A percentile compares a stretch with the other conserved stretches of the same genome.
Conservation (phyloP, 2,797 vertebrate species). For the Nannoperca australis region DNA sequence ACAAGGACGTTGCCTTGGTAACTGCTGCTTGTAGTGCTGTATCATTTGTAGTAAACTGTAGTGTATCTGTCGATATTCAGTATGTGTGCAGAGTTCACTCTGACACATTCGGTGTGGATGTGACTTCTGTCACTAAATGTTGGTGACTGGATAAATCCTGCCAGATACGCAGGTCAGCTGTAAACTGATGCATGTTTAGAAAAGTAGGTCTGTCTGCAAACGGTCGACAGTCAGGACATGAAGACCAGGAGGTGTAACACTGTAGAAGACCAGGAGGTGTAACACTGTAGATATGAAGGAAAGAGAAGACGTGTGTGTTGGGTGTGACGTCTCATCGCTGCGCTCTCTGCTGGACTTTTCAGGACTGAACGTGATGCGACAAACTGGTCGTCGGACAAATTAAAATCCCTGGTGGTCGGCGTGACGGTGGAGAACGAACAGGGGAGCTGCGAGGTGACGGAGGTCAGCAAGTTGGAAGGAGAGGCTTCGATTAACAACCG, state of each 20-base stretch:
- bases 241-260: not conserved
- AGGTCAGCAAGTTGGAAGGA: conserved; percentile 93
- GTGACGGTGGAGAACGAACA: conserved; percentile 89
- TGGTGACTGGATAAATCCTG: not conserved
- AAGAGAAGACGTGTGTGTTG: too few relatives aligned
- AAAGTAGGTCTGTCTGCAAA: not conserved
- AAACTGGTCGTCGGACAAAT: conserved; percentile 94
- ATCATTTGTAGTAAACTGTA: not conserved
- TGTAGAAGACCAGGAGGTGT: too few relatives aligned
- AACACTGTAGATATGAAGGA: not conserved
- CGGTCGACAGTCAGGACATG: fast-evolving
- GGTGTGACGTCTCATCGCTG: not conserved
- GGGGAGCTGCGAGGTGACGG: conserved; percentile 93
- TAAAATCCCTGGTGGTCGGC: conserved; percentile 91
- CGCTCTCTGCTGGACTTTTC: not conserved
- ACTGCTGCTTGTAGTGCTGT: not conserved
- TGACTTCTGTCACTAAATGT: not conserved
- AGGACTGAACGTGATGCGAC: conserved; percentile 98
- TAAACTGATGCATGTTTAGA: not conserved
- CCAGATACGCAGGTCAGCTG: not conserved
- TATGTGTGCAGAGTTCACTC: not conserved
- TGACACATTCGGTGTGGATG: not conserved
- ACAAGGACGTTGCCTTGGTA: too few relatives aligned
- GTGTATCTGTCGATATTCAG: too few relatives aligned
- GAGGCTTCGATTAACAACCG: conserved; percentile 99